Conservation (phyloP, 2,797 vertebrate genomes). For the Micropoecilia bifurca region DNA sequence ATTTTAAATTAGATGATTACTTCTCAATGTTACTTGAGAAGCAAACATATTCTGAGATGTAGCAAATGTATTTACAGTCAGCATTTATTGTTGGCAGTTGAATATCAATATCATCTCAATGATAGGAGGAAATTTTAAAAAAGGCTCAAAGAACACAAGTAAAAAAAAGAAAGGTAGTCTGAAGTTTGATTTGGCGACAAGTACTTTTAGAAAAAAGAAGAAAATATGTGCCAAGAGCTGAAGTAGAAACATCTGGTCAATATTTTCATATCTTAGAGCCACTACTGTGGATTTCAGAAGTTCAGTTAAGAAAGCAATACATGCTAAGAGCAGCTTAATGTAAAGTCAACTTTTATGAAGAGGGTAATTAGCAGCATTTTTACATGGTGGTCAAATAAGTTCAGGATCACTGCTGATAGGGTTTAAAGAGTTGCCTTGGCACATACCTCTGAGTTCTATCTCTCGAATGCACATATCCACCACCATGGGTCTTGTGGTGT, state of each 20-base stretch:
- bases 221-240: not conserved
- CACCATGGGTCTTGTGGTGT: conserved; percentile 94
- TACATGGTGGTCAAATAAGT: not conserved
- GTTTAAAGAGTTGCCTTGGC: not conserved
- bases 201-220: not conserved
- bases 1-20: not conserved
- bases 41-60: not conserved
- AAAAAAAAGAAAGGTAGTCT: not conserved
- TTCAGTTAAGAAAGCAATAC: not conserved
- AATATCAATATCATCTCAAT: not conserved
- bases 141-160: not conserved
- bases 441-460: conserved; percentile 95
- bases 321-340: not conserved
- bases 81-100: not conserved
- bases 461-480: conserved; percentile 97
- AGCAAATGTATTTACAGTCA: not conserved
- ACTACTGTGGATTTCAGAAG: not conserved
- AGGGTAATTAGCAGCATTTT: not conserved
- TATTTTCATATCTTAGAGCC: not conserved
- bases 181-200: not conserved
- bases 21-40: not conserved
- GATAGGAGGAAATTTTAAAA: not conserved
- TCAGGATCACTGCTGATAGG: not conserved
- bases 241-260: not conserved
- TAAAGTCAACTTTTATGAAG: not conserved